Conservation (phyloP, 2,113 vertebrate species). For the Nycticebus coucang region DNA sequence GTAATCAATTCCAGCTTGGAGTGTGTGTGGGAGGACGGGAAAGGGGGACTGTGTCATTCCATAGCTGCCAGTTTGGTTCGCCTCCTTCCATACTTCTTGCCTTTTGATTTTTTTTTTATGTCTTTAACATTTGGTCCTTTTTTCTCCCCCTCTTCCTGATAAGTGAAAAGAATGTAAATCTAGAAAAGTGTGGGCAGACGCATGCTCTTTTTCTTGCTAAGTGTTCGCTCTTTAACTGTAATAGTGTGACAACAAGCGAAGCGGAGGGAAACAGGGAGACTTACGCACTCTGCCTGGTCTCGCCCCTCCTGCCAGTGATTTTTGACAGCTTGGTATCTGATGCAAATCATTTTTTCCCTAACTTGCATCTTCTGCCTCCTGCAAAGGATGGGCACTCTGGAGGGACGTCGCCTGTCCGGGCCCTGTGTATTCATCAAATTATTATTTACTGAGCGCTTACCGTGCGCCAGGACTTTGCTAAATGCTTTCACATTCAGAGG, state of each 20-base stretch:
- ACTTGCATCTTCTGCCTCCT: neutral
- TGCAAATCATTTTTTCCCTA: neutral
- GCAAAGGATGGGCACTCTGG: neutral
- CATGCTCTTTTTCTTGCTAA: slow-evolving; percentile 9
- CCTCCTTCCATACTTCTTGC: neutral
- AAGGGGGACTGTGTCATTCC: neutral
- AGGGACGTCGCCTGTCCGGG: too few relatives aligned
- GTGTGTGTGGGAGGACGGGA: too few relatives aligned
- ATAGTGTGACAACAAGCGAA: slow-evolving; percentile 11
- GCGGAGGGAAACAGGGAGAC: neutral
- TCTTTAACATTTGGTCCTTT: slow-evolving; percentile 35
- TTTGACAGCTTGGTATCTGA: neutral
- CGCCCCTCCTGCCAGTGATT: neutral
- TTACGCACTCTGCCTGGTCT: neutral
- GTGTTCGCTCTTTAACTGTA: slow-evolving; percentile 13
- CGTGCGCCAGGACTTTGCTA: neutral
- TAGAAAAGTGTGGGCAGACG: neutral
- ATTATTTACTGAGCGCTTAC: neutral
- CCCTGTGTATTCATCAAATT: too few relatives aligned
- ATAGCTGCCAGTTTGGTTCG: neutral
- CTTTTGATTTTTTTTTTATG: neutral
- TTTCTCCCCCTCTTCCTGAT: neutral
- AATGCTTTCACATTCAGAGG: neutral
- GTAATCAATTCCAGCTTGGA: neutral
- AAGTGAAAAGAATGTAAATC: slow-evolving; percentile 45